A percentile compares a stretch with the other conserved stretches of the same genome.
These are phyloP conservation scores for Geophilus truncorum DNA, from an alignment of 2,888 invertebrate species.

Conservation along the genomic window DNA sequence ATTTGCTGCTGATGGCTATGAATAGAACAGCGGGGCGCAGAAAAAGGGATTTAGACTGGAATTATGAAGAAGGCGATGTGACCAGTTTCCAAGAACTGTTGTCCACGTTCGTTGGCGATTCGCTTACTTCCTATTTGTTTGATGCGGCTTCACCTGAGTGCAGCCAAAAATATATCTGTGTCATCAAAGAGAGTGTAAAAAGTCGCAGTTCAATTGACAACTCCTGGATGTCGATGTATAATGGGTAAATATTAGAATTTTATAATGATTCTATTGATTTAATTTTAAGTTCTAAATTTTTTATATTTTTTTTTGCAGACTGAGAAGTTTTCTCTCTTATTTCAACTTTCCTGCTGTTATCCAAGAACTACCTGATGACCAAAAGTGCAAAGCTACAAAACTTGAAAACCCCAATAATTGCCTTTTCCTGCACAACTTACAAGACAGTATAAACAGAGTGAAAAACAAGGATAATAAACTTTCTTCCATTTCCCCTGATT, in stretches of 20 bases:
- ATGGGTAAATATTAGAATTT: too few species aligned
- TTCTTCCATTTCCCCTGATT: background rate
- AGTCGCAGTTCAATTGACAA: background rate
- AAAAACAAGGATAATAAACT: background rate
- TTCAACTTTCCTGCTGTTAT: background rate
- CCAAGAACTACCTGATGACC: background rate
- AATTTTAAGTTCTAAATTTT: too few species aligned
- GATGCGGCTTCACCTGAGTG: background rate
- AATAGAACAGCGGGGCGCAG: conserved; percentile 14
- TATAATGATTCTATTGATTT: too few species aligned
- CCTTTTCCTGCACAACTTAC: background rate
- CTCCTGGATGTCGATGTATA: background rate
- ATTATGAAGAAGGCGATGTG: background rate
- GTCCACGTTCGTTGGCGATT: background rate
- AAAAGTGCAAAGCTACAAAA: background rate
- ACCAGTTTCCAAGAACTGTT: background rate
- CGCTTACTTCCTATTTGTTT: background rate
- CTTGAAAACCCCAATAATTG: background rate
- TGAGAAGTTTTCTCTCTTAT: background rate
- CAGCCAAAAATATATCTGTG: background rate
- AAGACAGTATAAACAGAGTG: background rate
- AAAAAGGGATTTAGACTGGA: background rate
- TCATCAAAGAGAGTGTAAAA: background rate
- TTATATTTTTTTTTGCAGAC: background rate
- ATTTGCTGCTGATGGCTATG: conserved; percentile 32